Base-by-base conservation (phyloP, 2,797 vertebrate genomes). In the Gymnocypris eckloni region DNA sequence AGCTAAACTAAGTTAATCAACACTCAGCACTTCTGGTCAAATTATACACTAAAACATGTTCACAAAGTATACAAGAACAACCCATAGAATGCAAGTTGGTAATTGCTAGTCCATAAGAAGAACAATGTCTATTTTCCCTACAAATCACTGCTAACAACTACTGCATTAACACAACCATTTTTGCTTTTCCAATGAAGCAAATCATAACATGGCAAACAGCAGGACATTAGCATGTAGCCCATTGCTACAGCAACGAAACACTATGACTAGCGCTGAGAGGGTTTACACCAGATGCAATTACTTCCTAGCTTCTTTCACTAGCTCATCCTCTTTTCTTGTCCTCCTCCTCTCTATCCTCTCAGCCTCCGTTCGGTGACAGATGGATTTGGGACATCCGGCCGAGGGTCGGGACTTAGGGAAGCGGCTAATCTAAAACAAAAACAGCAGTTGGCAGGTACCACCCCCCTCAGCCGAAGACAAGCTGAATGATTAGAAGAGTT, bases 341-440 rank as follows among this genome's bases (percentile, higher is more conserved):
- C 83, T 87, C 85, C 86, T 89, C 86, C 76, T 86, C 86, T 11
- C 70, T 33, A 85, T 85, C 76, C 54, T 80, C 61, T 79, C 83
- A 37, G 78, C 81, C 64, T 81, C 81, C 2, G 72, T 87, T 89
- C 2, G 87, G 81, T 91, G 91, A 93, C 92, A 93, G 92, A 94
- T 93, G 91, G 93, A 81, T 81, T 72, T 3, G 80, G 88, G 85
- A 92, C 91, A 91, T 92, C 91, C 89, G 89, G 91, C 87, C 43
- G 28, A 80, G 81, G 86, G 89, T 82, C 69, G 87, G 82, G 90
- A 76, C 54, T 82, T 79, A 82, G 83, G 75, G 71, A 71, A 79
- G 77, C 50, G 71, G 79, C 84, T 91, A 88, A 90, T 86, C 85
- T 86, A 64, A 81, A 88, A 85, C 66, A 91, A 84, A 80, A 92